Conservation (phyloP, 2,113 vertebrate species). For the Planiliza haematocheilus region DNA sequence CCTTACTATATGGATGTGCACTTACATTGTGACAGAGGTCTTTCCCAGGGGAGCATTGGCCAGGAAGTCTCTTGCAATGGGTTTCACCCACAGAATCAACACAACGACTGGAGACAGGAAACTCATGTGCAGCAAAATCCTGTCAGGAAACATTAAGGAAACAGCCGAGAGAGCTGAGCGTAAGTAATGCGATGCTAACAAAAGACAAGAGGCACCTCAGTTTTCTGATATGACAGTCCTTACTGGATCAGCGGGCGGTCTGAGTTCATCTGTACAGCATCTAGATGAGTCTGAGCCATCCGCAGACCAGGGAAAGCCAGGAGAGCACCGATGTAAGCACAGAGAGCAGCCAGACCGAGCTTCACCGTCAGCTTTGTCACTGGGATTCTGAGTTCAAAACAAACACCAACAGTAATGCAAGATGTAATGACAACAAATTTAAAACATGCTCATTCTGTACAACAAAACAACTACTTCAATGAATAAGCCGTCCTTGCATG, state of each 20-base stretch:
- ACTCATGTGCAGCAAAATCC: conserved; percentile 89
- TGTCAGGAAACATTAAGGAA: conserved; percentile 42
- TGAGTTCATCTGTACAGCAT: conserved; percentile 87
- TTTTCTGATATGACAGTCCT: conserved; percentile 1
- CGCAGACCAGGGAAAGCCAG: conserved; percentile 95
- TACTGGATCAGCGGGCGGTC: conserved; percentile 89
- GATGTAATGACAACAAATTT: neutral
- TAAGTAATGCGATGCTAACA: neutral
- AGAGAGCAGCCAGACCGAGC: conserved; percentile 86
- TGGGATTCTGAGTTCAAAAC: conserved; percentile 83
- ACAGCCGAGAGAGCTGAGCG: neutral
- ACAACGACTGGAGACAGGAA: conserved; percentile 91
- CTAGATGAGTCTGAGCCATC: conserved; percentile 94
- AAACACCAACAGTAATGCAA: neutral
- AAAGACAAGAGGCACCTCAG: neutral
- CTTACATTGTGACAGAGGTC: conserved; percentile 87
- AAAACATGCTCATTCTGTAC: neutral
- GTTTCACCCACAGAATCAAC: conserved; percentile 91
- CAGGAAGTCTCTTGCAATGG: conserved; percentile 92
- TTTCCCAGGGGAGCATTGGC: conserved; percentile 87
- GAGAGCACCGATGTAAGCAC: conserved; percentile 90
- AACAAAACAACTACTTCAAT: too few relatives aligned
- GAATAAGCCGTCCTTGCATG: neutral
- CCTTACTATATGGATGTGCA: neutral
- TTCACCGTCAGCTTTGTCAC: conserved; percentile 88